phyloP scores from a whole-genome alignment of 2,888 invertebrate genomes.

The Hirtodrosophila histrioides region DNA sequence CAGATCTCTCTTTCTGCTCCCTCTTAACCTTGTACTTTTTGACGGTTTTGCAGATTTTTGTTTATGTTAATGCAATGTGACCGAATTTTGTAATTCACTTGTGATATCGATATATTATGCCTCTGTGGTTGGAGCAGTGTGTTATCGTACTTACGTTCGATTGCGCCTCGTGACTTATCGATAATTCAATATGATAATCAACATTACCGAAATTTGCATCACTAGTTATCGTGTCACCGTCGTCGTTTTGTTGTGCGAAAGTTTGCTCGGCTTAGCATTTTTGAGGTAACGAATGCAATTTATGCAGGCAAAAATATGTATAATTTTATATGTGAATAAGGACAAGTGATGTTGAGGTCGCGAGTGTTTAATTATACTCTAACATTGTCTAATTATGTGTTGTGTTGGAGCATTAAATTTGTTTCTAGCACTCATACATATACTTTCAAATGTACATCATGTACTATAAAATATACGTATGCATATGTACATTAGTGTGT shows the following conservation, averaged over 20 bases:
- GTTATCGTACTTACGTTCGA: too few species aligned
- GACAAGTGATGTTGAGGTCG: slow-evolving; percentile 3
- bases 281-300: slow-evolving; percentile 36
- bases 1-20: too few species aligned
- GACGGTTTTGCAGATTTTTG: too few species aligned
- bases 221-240: slow-evolving; percentile 37
- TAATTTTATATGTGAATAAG: slow-evolving; percentile 10
- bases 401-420: background rate
- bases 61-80: too few species aligned
- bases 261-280: slow-evolving; percentile 30
- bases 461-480: background rate
- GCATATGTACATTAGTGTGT: background rate
- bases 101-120: too few species aligned
- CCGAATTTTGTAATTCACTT: too few species aligned
- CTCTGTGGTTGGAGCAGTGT: too few species aligned
- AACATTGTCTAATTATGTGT: too few species aligned
- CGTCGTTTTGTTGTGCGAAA: slow-evolving; percentile 50
- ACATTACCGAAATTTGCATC: slow-evolving; percentile 9
- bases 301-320: slow-evolving; percentile 8
- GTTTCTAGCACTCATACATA: too few species aligned
- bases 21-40: too few species aligned
- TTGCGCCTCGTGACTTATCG: slow-evolving; percentile 10
- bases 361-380: background rate
- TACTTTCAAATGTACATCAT: too few species aligned
- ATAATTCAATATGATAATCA: slow-evolving; percentile 2